A percentile compares a stretch with the other conserved stretches of the same genome.
phyloP scores from a whole-genome alignment of 2,113 vertebrate species.

The Protobothrops flavoviridis region DNA sequence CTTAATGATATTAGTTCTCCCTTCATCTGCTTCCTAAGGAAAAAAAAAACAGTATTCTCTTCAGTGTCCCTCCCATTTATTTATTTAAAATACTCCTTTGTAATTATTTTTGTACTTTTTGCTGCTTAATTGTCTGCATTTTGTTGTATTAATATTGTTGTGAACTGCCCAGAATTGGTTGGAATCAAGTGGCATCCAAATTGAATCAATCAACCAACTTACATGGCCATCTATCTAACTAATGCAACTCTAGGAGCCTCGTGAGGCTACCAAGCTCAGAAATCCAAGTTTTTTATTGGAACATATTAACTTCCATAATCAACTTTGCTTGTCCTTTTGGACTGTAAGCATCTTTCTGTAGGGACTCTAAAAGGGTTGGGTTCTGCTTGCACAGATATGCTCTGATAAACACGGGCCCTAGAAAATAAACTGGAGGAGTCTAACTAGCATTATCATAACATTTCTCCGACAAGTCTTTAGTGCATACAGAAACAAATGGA shows the following conservation, averaged over 20 bases:
- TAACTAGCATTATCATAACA: background rate
- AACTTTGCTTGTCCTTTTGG: background rate
- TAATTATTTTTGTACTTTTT: background rate
- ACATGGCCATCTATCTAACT: background rate
- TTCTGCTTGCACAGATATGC: background rate
- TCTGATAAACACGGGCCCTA: background rate
- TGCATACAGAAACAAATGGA: background rate
- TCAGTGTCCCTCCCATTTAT: background rate
- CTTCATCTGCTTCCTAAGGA: background rate
- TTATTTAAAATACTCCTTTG: background rate
- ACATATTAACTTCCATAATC: background rate
- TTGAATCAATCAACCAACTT: background rate
- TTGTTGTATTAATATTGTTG: background rate
- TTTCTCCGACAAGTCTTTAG: background rate
- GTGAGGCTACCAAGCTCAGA: background rate
- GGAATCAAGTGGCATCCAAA: background rate
- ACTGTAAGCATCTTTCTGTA: background rate
- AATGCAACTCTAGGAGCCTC: background rate
- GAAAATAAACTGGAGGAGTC: background rate
- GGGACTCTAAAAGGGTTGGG: background rate
- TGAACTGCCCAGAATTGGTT: background rate
- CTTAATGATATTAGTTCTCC: background rate
- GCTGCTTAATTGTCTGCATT: background rate
- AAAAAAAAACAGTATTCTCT: background rate
- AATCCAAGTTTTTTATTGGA: background rate